Conservation (phyloP, 2,888 invertebrate species). For the Sabatieria punctata region DNA sequence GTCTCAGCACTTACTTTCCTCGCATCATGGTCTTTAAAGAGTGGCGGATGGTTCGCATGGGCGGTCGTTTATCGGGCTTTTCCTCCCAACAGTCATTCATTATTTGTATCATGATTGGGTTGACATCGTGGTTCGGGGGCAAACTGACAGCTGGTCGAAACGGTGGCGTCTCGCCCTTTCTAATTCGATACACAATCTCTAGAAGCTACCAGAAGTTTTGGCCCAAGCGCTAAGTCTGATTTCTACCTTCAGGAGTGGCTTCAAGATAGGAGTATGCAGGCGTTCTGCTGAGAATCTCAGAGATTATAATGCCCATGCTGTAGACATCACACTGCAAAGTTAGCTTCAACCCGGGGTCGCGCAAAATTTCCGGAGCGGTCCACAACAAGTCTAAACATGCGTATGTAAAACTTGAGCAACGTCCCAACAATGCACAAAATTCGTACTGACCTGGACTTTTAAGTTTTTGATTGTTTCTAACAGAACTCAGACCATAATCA, state of each 20-base stretch:
- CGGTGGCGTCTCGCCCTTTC: not conserved
- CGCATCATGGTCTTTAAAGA: not conserved
- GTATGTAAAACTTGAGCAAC: too few relatives aligned
- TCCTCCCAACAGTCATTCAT: slow-evolving; percentile 24
- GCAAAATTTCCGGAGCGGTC: not conserved
- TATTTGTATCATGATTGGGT: slow-evolving; percentile 11
- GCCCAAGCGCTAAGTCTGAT: too few relatives aligned
- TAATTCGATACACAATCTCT: not conserved
- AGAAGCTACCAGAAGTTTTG: not conserved
- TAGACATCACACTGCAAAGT: not conserved
- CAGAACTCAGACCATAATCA: too few relatives aligned
- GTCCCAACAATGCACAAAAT: too few relatives aligned
- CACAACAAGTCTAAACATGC: not conserved
- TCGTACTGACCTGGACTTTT: too few relatives aligned
- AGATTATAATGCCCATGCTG: not conserved
- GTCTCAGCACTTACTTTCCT: not conserved
- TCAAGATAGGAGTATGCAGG: too few relatives aligned
- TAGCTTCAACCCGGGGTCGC: not conserved
- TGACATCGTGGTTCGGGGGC: not conserved
- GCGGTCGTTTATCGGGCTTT: slow-evolving; percentile 18
- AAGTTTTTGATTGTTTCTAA: too few relatives aligned
- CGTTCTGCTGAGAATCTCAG: not conserved
- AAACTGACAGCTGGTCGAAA: not conserved
- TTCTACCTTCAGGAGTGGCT: too few relatives aligned
- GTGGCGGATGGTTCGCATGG: slow-evolving; percentile 10